phyloP scores from a whole-genome alignment of 2,888 invertebrate species.

The Liopterus haemorrhoidalis region DNA sequence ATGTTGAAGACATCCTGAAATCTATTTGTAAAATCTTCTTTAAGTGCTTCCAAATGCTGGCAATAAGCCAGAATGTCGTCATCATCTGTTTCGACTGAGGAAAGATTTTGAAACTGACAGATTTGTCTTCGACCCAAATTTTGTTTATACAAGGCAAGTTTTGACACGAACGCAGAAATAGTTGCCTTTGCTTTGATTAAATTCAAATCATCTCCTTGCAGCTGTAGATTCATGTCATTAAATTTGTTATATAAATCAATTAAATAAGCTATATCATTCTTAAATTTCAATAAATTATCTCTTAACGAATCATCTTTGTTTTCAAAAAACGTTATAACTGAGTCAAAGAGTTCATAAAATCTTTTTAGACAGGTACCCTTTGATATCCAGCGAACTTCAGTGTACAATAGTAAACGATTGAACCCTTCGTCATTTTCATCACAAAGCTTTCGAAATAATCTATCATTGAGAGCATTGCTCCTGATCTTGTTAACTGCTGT shows the following conservation, averaged over 20 bases:
- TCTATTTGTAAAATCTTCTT: constrained; percentile 29
- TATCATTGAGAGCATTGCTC: constrained; percentile 11
- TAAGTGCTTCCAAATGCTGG: constrained; percentile 26
- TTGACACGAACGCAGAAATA: constrained; percentile 23
- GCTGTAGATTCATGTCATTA: constrained; percentile 21
- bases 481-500: constrained; percentile 12
- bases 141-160: constrained; percentile 23
- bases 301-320: constrained; percentile 35
- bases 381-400: constrained; percentile 21
- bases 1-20: constrained; percentile 30
- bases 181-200: constrained; percentile 26
- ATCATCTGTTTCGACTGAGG: neutral
- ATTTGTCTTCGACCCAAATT: constrained; percentile 16
- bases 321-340: constrained; percentile 36
- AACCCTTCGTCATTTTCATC: constrained; percentile 10
- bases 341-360: constrained; percentile 33
- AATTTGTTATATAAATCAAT: constrained; percentile 36
- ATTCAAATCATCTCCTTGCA: constrained; percentile 24
- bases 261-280: constrained; percentile 37
- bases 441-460: constrained; percentile 17
- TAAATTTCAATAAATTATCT: constrained; percentile 35
- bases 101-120: constrained; percentile 11
- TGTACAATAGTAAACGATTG: constrained; percentile 15
- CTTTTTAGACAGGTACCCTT: constrained; percentile 25
- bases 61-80: constrained; percentile 7